Percentiles rank a stretch among this genome's conserved stretches.
Conservation (phyloP, 2,113 vertebrate species). For the Solenodon paradoxus region DNA sequence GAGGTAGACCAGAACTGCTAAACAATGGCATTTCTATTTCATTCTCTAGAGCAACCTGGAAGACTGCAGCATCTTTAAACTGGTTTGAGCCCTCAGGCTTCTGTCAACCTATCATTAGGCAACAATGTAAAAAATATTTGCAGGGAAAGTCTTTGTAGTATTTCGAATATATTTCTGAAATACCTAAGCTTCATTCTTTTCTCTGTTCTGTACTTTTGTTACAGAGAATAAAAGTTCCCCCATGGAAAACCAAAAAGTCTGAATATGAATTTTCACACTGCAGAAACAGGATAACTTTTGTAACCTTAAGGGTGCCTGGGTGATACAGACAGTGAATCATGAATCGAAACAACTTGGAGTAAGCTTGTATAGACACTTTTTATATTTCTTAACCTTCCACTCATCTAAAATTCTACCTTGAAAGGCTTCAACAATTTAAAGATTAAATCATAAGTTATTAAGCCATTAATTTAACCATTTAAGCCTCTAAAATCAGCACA, state of each 20-base stretch:
- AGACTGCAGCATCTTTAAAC: conserved; percentile 42
- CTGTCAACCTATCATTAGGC: conserved; percentile 61
- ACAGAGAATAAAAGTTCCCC: conserved; percentile 2
- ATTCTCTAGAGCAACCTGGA: conserved; percentile 49
- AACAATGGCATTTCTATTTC: conserved; percentile 26
- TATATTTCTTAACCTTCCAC: conserved; percentile 64
- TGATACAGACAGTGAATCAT: conserved; percentile 70
- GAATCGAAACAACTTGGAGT: conserved; percentile 54
- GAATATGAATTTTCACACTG: conserved; percentile 27
- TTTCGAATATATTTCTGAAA: conserved; percentile 62
- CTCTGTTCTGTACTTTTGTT: conserved; percentile 48
- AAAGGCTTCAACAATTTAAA: conserved; percentile 77
- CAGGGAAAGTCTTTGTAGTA: conserved; percentile 50
- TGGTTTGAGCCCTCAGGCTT: conserved; percentile 51
- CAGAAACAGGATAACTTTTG: conserved; percentile 23
- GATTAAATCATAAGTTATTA: conserved; percentile 79
- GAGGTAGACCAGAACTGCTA: background rate
- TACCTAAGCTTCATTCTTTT: conserved; percentile 34
- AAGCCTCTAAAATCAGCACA: conserved; percentile 73
- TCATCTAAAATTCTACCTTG: conserved; percentile 73
- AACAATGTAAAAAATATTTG: conserved; percentile 62
- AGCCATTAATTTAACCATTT: conserved; percentile 79
- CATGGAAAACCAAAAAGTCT: conserved; percentile 35
- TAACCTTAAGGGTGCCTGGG: conserved; percentile 2
- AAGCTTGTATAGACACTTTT: conserved; percentile 69